Evolutionary conservation across 2,888 invertebrate genomes (phyloP).

Genomic region (Drosophila nr. perissopoda): DNA sequence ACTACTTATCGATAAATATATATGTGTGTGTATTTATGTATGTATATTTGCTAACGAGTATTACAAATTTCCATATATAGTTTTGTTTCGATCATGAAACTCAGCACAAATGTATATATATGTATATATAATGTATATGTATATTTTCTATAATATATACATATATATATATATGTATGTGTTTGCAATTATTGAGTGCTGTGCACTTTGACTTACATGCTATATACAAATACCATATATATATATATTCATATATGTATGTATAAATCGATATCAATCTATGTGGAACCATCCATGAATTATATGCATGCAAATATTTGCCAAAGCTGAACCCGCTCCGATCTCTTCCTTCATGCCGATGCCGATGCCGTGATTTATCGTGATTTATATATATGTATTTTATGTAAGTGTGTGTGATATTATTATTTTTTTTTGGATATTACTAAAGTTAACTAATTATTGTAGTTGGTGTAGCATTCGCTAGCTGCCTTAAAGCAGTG

Average conservation of each 20-base stretch:
- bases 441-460: constrained; percentile 62
- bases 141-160: constrained; percentile 7
- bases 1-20: constrained; percentile 5
- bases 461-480: constrained; percentile 64
- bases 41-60: constrained; percentile 4
- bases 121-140: constrained; percentile 6
- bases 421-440: constrained; percentile 5
- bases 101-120: neutral
- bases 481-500: constrained; percentile 77
- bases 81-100: constrained; percentile 13
- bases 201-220: constrained; percentile 36
- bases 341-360: constrained; percentile 35
- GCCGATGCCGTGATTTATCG: constrained; percentile 15
- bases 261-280: constrained; percentile 42
- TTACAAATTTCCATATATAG: constrained; percentile 10
- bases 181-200: constrained; percentile 31
- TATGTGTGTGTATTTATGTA: neutral
- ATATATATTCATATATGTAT: constrained; percentile 35
- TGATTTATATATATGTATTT: neutral
- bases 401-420: constrained; percentile 8
- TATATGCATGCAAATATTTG: constrained; percentile 35
- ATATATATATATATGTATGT: constrained; percentile 9
- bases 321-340: constrained; percentile 53
- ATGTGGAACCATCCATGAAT: constrained; percentile 21
- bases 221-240: constrained; percentile 51